phyloP scores from a whole-genome alignment of 2,888 invertebrate genomes.

The Tenodera sinensis region DNA sequence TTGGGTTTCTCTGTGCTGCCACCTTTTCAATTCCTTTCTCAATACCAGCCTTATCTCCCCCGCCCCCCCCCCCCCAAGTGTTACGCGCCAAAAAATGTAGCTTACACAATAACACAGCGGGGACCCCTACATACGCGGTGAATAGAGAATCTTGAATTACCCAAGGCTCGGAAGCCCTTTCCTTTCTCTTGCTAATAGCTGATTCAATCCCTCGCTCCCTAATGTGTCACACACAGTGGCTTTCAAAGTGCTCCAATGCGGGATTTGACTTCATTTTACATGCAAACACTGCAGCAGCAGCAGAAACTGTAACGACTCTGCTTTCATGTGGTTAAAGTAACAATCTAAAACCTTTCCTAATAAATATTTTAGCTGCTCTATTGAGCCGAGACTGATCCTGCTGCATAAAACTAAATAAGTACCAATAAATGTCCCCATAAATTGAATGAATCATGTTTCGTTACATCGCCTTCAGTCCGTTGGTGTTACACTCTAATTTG shows the following conservation, averaged over 20 bases:
- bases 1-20: not conserved
- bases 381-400: no score
- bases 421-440: no score
- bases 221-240: not conserved
- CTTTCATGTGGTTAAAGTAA: not conserved
- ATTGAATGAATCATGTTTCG: not conserved
- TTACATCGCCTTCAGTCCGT: not conserved
- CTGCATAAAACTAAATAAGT: no score
- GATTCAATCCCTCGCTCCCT: not conserved
- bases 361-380: not conserved
- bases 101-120: not conserved
- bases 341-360: not conserved
- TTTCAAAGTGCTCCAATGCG: not conserved
- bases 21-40: not conserved
- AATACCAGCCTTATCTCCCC: not conserved
- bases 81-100: not conserved
- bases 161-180: not conserved
- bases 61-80: not conserved
- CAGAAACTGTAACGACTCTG: not conserved
- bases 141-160: not conserved
- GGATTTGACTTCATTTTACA: not conserved
- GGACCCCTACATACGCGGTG: not conserved
- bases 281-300: not conserved
- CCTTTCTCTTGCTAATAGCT: constrained; percentile 3
- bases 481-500: no score